Evolutionary conservation across 2,888 invertebrate species (phyloP).

Genomic region (Cheilosia impressa): DNA sequence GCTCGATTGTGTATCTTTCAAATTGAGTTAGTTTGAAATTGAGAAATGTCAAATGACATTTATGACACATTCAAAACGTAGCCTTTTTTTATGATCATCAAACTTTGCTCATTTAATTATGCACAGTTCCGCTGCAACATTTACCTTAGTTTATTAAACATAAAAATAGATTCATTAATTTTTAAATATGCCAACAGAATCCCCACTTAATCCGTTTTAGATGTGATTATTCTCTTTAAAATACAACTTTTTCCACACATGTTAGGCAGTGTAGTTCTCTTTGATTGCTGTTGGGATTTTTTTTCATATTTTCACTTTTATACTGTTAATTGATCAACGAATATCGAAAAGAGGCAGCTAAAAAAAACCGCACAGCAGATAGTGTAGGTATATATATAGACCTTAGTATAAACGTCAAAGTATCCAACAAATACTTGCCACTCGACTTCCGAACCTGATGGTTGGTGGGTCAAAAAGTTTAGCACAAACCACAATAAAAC

Average conservation of each 20-base stretch:
- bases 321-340: constrained; percentile 68
- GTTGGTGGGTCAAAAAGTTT: constrained; percentile 49
- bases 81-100: too few species aligned
- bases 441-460: constrained; percentile 57
- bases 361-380: constrained; percentile 54
- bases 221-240: constrained; percentile 27
- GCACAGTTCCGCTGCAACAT: too few species aligned
- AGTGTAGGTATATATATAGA: constrained; percentile 21
- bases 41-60: too few species aligned
- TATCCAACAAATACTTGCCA: constrained; percentile 68
- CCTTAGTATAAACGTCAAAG: constrained; percentile 57
- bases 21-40: too few species aligned
- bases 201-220: constrained; percentile 26
- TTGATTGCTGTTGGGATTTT: constrained; percentile 42
- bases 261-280: constrained; percentile 46
- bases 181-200: constrained; percentile 17
- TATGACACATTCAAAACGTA: too few species aligned
- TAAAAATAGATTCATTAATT: too few species aligned
- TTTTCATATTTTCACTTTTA: constrained; percentile 31
- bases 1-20: too few species aligned
- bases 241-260: constrained; percentile 12
- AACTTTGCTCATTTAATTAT: too few species aligned
- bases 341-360: constrained; percentile 64
- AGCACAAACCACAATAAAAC: constrained; percentile 26
- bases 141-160: too few species aligned